Evolutionary conservation across 2,888 invertebrate species (phyloP), one percentile per base, ranked within the genome.

Genomic region (Hydrotaea diabolus): DNA sequence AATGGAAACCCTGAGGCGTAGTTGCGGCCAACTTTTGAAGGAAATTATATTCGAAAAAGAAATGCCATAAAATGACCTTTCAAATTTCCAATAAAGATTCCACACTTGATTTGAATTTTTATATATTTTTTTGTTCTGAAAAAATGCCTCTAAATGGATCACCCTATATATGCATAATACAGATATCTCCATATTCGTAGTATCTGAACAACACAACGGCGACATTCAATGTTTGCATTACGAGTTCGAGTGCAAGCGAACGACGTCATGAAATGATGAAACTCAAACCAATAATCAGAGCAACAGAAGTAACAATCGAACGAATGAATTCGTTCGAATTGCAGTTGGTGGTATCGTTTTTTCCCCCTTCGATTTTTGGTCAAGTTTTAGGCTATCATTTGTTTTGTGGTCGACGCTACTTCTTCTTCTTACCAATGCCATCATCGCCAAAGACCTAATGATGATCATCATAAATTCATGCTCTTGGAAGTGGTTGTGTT

Each of bases 201-300:
- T 55, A 2, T 31, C 31, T 2, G 31, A 31, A 31, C 7, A 31
- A 31, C 31, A 31, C 31, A 7, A 31, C 31, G 2, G 43, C 43
- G 15, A 43, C 49, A 49, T 49, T 49, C n/a, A 49, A 49, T 49
- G n/a, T n/a, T n/a, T 49, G 49, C 15, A 59, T 59, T 23, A 49
- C 49, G n/a, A 49, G n/a, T 49, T 49, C 23, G 59, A 59, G 13
- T 59, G 23, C 13, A 0, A 11, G 11, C 31, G 7, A 31, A 31
- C 31, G 81, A 76, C 78, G 81, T 55, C 80, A 73, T 59, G 36
- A 46, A 3, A 73, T 77, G 69, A 64, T 72, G 79, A 62, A 82
- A 31, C 31, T 7, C 31, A 31, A 31, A 85, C 69, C 76, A 66
- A 85, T 74, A 85, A 82, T 82, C 73, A 73, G 82, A 76, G 76